Conservation (phyloP, 2,888 invertebrate genomes). For the Isotomurus palustris region DNA sequence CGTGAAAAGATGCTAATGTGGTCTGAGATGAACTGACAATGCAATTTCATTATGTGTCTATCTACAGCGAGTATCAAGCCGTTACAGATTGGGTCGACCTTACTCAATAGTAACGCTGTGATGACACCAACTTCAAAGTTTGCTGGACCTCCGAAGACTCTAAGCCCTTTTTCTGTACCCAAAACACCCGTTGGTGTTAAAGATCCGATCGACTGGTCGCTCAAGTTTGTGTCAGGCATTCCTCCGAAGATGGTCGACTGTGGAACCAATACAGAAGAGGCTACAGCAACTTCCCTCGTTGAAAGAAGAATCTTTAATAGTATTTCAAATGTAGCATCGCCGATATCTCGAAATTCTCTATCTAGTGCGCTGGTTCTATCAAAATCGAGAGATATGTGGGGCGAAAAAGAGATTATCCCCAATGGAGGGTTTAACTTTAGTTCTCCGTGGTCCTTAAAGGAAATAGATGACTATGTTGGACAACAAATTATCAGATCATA, state of each 20-base stretch:
- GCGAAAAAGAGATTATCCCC: too few species aligned
- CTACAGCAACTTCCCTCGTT: neutral
- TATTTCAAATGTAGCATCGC: neutral
- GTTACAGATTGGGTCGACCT: conserved; percentile 10
- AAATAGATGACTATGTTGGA: conserved; percentile 16
- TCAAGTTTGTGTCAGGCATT: conserved; percentile 16
- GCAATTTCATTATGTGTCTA: too few species aligned
- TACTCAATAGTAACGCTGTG: neutral
- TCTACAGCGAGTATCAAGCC: conserved; percentile 26
- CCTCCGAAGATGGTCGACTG: conserved; percentile 33
- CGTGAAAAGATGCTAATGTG: too few species aligned
- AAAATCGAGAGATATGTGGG: too few species aligned
- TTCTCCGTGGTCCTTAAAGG: conserved; percentile 18
- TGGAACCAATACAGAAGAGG: conserved; percentile 28
- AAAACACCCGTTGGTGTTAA: neutral
- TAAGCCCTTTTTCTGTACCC: conserved; percentile 20
- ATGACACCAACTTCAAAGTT: conserved; percentile 18
- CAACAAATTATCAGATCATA: neutral
- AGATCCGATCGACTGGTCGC: conserved; percentile 2
- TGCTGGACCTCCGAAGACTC: conserved; percentile 29
- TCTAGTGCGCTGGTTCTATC: too few species aligned
- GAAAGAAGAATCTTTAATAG: neutral
- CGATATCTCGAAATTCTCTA: neutral
- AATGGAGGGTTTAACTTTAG: conserved; percentile 22
- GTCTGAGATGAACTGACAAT: too few species aligned